Evolutionary conservation across 2,888 invertebrate species (phyloP).

Genomic region (Pammene aurita): DNA sequence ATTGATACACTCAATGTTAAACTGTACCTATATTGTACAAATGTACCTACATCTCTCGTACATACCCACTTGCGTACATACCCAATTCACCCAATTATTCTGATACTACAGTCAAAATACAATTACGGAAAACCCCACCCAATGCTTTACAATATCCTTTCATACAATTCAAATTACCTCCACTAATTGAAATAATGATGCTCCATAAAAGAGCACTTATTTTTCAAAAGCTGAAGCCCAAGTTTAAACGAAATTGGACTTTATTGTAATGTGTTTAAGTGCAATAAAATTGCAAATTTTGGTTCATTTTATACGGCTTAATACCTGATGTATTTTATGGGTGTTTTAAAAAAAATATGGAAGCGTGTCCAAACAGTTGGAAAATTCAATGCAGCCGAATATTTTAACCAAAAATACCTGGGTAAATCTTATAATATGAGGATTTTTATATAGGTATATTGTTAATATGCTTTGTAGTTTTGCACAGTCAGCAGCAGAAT

Average conservation of each 20-base stretch:
- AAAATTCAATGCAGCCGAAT: too few species aligned
- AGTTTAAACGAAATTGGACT: slow-evolving; percentile 4
- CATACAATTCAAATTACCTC: slow-evolving; percentile 22
- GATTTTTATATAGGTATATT: too few species aligned
- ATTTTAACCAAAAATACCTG: too few species aligned
- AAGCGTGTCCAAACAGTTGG: too few species aligned
- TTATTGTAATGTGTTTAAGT: background rate
- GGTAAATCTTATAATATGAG: too few species aligned
- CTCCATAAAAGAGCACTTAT: slow-evolving; percentile 26
- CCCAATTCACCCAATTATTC: background rate
- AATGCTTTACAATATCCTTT: slow-evolving; percentile 24
- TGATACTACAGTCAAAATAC: slow-evolving; percentile 1
- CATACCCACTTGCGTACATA: background rate
- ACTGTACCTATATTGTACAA: too few species aligned
- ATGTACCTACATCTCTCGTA: too few species aligned
- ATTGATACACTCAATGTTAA: too few species aligned
- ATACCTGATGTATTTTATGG: slow-evolving; percentile 11
- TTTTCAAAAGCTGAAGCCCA: slow-evolving; percentile 4
- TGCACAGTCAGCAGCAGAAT: too few species aligned
- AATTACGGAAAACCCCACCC: slow-evolving; percentile 4
- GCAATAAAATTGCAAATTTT: slow-evolving; percentile 4
- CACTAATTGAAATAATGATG: slow-evolving; percentile 35
- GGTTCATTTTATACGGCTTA: slow-evolving; percentile 26
- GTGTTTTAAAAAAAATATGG: background rate
- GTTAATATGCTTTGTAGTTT: too few species aligned